Evolutionary conservation across 2,797 vertebrate species (phyloP), one percentile per base, ranked within the genome.

Genomic region (Xyrichtys novacula): DNA sequence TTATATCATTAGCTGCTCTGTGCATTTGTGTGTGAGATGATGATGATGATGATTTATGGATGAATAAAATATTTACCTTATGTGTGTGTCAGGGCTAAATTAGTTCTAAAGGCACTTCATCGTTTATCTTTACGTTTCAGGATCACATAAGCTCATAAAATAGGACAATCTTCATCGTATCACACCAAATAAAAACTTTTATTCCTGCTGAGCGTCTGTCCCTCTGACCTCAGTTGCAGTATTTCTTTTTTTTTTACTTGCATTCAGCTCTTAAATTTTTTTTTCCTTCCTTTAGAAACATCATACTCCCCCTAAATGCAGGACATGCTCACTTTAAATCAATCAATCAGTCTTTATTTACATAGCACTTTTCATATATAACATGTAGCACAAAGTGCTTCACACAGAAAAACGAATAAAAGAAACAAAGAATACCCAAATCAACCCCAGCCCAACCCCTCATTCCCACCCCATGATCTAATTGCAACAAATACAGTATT

Each of bases 1-100:
- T 71, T 70, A 71, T 83, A 78, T 83, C 72, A 81, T 85, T 79
- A 75, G 63, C 52, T 70, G 48, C 19, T 67, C 68, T 69, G 65
- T 70, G 66, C 50, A 23, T 65, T 71, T 71, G 65, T 71, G 65
- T 76, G 39, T 72, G 64, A 63, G 53, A 76, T 38, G 46, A 64
- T 60, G 47, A 80, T 66, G 64, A 61, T 60, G 64, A 71, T 74
- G 64, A 80, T 76, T 64, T 76, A 73, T 76, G 68, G 70, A 63
- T 80, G 71, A 43, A 84, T 72, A 52, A 57, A 74, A 78, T 70
- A 71, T 79, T 65, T 60, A 70, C 63, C 19, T 29, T 57, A 46
- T 76, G 53, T 76, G 69, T 66, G 50, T 65, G 38, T 67, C 40
- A 32, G 46, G 48, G 52, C 62, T 58, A 69, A 79, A 80, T 79